Percentiles rank a stretch among this genome's conserved stretches.
Evolutionary conservation across 2,113 vertebrate species (phyloP).

Genomic region (Malaclemys terrapin): DNA sequence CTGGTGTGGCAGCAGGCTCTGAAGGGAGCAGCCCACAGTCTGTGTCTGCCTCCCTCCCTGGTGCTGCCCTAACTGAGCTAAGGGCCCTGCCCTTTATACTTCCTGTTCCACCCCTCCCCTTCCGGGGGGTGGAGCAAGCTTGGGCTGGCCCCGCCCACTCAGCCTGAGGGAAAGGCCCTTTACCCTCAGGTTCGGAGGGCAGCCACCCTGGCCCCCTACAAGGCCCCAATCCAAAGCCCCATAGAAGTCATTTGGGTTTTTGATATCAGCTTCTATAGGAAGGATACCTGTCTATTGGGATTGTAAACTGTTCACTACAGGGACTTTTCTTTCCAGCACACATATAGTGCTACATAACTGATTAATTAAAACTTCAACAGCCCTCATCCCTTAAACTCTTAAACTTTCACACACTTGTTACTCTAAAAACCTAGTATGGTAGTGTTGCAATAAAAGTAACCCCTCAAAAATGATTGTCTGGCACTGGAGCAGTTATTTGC

Average conservation of each 20-base stretch:
- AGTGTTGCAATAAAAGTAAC: not conserved
- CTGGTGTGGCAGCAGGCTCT: too few species aligned
- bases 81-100: too few species aligned
- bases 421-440: not conserved
- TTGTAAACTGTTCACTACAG: fast-evolving
- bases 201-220: too few species aligned
- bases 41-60: too few species aligned
- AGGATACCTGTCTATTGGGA: not conserved
- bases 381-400: not conserved
- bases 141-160: too few species aligned
- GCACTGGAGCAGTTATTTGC: not conserved
- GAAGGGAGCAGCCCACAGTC: too few species aligned
- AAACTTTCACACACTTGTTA: not conserved
- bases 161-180: too few species aligned
- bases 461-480: not conserved
- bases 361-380: not conserved
- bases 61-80: too few species aligned
- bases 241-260: fast-evolving
- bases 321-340: not conserved
- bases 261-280: not conserved
- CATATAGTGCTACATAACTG: fast-evolving
- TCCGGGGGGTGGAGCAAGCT: too few species aligned
- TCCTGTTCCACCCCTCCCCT: too few species aligned
- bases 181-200: too few species aligned
- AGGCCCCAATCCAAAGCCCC: fast-evolving